Conservation (phyloP, 2,888 invertebrate species). For the Ichneumoninae sp. region DNA sequence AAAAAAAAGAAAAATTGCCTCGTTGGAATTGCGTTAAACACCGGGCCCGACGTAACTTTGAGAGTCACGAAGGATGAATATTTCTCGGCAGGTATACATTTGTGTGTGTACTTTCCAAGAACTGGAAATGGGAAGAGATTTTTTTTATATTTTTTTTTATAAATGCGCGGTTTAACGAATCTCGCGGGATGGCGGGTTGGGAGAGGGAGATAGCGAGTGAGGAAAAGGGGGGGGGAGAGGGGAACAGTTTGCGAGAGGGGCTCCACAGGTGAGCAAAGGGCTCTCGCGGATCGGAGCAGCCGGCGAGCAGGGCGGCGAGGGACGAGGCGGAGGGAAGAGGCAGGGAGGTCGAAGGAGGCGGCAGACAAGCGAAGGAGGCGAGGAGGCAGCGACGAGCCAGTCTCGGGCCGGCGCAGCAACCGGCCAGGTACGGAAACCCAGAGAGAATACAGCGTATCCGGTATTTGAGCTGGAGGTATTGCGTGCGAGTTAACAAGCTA, state of each 20-base stretch:
- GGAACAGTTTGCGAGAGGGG: constrained; percentile 39
- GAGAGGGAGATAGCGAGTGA: constrained; percentile 39
- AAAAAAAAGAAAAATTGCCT: constrained; percentile 36
- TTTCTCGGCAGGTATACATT: constrained; percentile 55
- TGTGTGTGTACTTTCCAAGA: constrained; percentile 62
- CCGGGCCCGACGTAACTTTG: constrained; percentile 13
- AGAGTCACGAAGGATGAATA: constrained; percentile 57
- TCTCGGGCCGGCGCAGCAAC: constrained; percentile 55
- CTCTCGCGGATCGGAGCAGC: constrained; percentile 62
- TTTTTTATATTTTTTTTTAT: constrained; percentile 36
- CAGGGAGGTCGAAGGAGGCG: constrained; percentile 61
- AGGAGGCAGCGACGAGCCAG: constrained; percentile 61
- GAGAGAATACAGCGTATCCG: constrained; percentile 80
- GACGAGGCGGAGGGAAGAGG: constrained; percentile 54
- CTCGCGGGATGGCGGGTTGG: constrained; percentile 61
- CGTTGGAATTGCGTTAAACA: constrained; percentile 42
- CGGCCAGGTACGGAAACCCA: constrained; percentile 68
- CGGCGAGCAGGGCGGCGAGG: constrained; percentile 51
- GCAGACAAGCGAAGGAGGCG: constrained; percentile 56
- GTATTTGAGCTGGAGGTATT: constrained; percentile 84
- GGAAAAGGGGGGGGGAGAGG: constrained; percentile 35
- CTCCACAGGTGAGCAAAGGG: constrained; percentile 63
- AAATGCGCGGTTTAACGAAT: constrained; percentile 64
- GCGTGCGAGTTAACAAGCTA: constrained; percentile 85
- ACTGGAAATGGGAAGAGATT: constrained; percentile 59